These are phyloP conservation scores for Hirtodrosophila duncani DNA, from an alignment of 2,888 invertebrate species.

Conservation along the genomic window DNA sequence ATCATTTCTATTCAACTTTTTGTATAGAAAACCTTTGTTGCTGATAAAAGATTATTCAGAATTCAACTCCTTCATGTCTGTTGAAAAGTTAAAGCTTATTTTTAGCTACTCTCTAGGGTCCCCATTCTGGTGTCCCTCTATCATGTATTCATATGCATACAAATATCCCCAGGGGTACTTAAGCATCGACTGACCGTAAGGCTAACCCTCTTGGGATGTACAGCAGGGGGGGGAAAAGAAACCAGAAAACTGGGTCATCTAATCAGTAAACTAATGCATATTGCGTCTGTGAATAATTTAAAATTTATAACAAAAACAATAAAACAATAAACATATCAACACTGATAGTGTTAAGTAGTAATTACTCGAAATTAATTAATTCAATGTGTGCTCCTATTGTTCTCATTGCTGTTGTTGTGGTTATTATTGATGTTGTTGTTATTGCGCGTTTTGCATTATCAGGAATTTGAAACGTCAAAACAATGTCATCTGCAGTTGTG, in stretches of 20 bases:
- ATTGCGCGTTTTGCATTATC: neutral
- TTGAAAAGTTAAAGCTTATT: too few species aligned
- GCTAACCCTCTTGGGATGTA: too few species aligned
- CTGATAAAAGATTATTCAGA: too few species aligned
- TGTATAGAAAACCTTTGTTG: too few species aligned
- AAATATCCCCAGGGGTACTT: too few species aligned
- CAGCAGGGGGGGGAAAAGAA: slow-evolving; percentile 13
- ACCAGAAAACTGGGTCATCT: slow-evolving; percentile 35
- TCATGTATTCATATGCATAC: too few species aligned
- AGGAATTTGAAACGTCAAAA: neutral
- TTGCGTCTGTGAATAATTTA: slow-evolving; percentile 29
- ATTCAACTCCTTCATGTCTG: too few species aligned
- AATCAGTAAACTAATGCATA: slow-evolving; percentile 39
- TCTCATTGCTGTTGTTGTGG: neutral
- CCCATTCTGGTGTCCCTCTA: too few species aligned
- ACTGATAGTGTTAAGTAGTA: neutral
- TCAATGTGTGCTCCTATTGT: slow-evolving; percentile 21
- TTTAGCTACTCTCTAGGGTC: too few species aligned
- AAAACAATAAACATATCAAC: slow-evolving; percentile 1
- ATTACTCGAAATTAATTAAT: slow-evolving; percentile 19
- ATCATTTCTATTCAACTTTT: too few species aligned
- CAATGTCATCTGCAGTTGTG: slow-evolving; percentile 10
- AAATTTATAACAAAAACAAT: slow-evolving; percentile 12
- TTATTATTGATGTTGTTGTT: neutral
- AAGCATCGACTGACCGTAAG: too few species aligned